Base-by-base conservation (phyloP, 1,140 invertebrate species). In the Mesaphorura yosii region DNA sequence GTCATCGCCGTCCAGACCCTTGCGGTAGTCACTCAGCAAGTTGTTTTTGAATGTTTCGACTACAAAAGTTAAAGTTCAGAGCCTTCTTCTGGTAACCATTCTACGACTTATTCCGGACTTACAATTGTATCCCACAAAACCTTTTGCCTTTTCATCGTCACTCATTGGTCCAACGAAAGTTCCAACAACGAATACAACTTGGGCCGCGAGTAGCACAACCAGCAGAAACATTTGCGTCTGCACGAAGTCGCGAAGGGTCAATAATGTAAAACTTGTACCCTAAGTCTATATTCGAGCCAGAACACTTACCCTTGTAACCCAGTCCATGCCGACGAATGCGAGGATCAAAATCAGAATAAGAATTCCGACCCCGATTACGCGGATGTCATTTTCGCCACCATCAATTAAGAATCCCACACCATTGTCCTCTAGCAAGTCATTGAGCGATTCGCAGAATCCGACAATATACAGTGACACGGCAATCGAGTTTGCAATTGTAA, bases 381-480 rank as follows among this genome's bases (percentile, higher is more conserved):
- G 64, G 25, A 68, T 71, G 48, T 74, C 73, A 48, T 74, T 73
- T 1, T 62, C 41, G 5, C 62, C 67, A 19, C 71, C 70, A 45
- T 72, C 70, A 25, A 67, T 53, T 27, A 68, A 56, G 3, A 37
- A 22, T n/a, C 50, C 51, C 50, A 39, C 52, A 22, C 49, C 48
- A 47, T 59, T 59, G 6, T 27, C 45, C 34, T 41, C 49, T 22
- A 77, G 51, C 22, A 76, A 57, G 52, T 70, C 73, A 37, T 72
- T 67, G 2, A 80, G 64, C 4, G 78, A 76, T 63, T 81, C 78
- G 26, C 77, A 75, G 66, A 81, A 78, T 14, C 79, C 78, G 2
- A 81, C 78, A 29, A 78, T 71, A 66, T 78, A 77, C 73, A 81
- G 76, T 7, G 79, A 72, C 17, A 76, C 75, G 45, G 77, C 78